Conservation (phyloP, 2,888 invertebrate species). For the Mycalesis mineus region DNA sequence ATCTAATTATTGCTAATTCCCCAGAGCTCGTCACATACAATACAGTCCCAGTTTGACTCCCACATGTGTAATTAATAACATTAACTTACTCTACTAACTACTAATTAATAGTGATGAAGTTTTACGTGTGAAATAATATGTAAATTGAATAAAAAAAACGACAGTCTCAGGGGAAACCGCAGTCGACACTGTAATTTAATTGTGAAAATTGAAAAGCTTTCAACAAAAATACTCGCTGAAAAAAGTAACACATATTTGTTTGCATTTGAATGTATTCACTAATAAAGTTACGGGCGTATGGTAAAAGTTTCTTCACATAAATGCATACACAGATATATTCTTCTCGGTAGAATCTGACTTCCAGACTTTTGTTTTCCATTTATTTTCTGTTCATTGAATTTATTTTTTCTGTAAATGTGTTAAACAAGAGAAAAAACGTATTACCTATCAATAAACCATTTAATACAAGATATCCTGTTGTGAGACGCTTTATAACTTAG, state of each 20-base stretch:
- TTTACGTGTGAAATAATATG: conserved; percentile 9
- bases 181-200: conserved; percentile 15
- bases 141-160: conserved; percentile 14
- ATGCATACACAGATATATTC: no score
- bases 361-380: no score
- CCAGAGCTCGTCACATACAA: not conserved
- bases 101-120: conserved; percentile 9
- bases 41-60: not conserved
- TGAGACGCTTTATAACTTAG: no score
- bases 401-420: no score
- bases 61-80: not conserved
- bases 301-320: no score
- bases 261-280: not conserved
- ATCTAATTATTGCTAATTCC: not conserved
- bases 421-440: no score
- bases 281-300: no score
- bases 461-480: no score
- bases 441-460: no score
- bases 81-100: not conserved
- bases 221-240: conserved; percentile 5
- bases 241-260: not conserved
- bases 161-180: conserved; percentile 24
- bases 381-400: no score
- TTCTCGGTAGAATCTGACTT: no score
- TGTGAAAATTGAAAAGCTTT: conserved; percentile 18